These are phyloP conservation scores for Digitonthophagus gazella DNA, from an alignment of 2,888 invertebrate species.

Conservation along the genomic window DNA sequence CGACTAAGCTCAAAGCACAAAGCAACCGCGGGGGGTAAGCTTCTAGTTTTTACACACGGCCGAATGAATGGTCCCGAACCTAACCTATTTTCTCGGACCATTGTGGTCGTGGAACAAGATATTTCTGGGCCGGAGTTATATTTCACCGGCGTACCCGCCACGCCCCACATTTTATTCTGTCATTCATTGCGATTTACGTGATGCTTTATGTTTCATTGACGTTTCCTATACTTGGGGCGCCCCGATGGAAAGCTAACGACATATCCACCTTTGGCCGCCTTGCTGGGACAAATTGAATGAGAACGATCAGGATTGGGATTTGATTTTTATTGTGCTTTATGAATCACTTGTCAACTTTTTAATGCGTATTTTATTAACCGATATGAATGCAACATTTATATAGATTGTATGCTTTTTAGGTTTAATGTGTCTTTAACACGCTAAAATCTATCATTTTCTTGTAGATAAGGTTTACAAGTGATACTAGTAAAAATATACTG, in stretches of 20 bases:
- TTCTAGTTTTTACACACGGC: slow-evolving; percentile 51
- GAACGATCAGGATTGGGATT: background rate
- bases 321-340: slow-evolving; percentile 11
- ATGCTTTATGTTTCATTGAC: slow-evolving; percentile 44
- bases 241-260: background rate
- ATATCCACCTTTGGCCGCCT: background rate
- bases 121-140: slow-evolving; percentile 50
- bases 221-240: slow-evolving; percentile 28
- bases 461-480: no score
- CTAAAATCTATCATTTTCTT: no score
- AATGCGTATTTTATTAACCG: background rate
- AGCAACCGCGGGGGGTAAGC: slow-evolving; percentile 48
- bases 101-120: slow-evolving; percentile 47
- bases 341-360: background rate
- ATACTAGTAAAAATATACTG: no score
- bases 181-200: slow-evolving; percentile 45
- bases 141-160: slow-evolving; percentile 46
- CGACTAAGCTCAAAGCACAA: slow-evolving; percentile 37
- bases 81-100: slow-evolving; percentile 46
- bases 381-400: no score
- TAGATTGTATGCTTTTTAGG: no score
- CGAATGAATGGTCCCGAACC: slow-evolving; percentile 46
- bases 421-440: no score
- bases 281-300: background rate
- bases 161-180: slow-evolving; percentile 49